These are phyloP conservation scores for Tolmerus cingulatus DNA, from an alignment of 2,888 invertebrate genomes.

Conservation along the genomic window DNA sequence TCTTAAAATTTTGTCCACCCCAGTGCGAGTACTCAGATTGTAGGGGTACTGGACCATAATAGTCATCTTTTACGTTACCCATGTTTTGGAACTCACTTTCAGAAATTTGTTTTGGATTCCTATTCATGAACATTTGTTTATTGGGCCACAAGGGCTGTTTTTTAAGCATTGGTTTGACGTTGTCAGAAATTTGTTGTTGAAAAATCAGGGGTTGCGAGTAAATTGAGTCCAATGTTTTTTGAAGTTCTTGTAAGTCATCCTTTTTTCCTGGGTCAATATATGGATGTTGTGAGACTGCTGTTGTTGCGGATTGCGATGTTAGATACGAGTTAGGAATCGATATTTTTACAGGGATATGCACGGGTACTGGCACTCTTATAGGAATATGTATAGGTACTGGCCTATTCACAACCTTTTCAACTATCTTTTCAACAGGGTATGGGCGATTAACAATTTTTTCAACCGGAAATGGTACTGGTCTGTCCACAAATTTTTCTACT, in stretches of 20 bases:
- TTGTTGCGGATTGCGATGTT: neutral
- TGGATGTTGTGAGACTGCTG: constrained; percentile 52
- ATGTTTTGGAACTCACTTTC: constrained; percentile 48
- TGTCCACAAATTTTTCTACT: constrained; percentile 64
- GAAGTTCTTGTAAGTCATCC: neutral
- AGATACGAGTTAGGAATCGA: neutral
- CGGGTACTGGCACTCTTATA: constrained; percentile 52
- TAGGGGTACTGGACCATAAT: constrained; percentile 67
- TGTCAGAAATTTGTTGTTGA: neutral
- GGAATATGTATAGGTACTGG: constrained; percentile 60
- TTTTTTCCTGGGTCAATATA: neutral
- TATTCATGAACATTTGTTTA: neutral
- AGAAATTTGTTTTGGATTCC: constrained; percentile 44
- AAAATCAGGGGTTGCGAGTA: constrained; percentile 59
- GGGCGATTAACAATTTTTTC: constrained; percentile 65
- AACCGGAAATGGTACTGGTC: constrained; percentile 62
- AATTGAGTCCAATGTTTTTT: neutral
- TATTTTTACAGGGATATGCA: constrained; percentile 43
- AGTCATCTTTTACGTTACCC: constrained; percentile 52
- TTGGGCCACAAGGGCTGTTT: neutral
- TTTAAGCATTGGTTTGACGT: neutral
- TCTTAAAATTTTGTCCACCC: constrained; percentile 63
- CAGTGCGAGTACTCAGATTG: constrained; percentile 53
- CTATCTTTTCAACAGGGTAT: constrained; percentile 63
- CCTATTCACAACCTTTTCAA: constrained; percentile 68